Conservation (phyloP, 2,888 invertebrate species). For the Conchocele bisecta region DNA sequence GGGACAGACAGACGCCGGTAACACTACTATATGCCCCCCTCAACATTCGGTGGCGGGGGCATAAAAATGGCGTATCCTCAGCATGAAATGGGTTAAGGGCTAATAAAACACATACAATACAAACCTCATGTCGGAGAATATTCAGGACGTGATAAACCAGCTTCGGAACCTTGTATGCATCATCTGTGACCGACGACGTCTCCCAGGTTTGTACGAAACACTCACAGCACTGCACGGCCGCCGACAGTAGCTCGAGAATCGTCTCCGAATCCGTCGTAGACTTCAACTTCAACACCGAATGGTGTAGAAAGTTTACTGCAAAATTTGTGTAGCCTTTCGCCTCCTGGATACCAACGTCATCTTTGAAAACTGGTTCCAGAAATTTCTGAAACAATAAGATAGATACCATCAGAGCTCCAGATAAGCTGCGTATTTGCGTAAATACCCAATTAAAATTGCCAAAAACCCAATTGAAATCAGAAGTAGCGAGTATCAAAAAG, state of each 20-base stretch:
- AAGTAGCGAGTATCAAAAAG: no score
- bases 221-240: slow-evolving; percentile 6
- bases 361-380: background rate
- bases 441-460: no score
- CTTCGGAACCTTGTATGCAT: slow-evolving; percentile 13
- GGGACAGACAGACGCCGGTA: no score
- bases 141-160: slow-evolving; percentile 10
- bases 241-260: background rate
- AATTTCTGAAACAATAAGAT: slow-evolving; percentile 11
- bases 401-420: background rate
- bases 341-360: background rate
- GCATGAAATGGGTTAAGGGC: no score
- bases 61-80: no score
- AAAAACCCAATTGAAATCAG: no score
- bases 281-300: slow-evolving; percentile 5
- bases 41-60: no score
- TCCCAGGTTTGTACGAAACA: slow-evolving; percentile 6
- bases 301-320: slow-evolving; percentile 17
- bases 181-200: background rate
- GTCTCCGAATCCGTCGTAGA: background rate
- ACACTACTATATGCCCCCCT: no score
- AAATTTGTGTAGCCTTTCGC: slow-evolving; percentile 17
- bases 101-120: background rate
- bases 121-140: slow-evolving; percentile 12
- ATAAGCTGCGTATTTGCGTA: no score